These are phyloP conservation scores for Mamestra brassicae DNA, from an alignment of 2,888 invertebrate species.

Conservation along the genomic window DNA sequence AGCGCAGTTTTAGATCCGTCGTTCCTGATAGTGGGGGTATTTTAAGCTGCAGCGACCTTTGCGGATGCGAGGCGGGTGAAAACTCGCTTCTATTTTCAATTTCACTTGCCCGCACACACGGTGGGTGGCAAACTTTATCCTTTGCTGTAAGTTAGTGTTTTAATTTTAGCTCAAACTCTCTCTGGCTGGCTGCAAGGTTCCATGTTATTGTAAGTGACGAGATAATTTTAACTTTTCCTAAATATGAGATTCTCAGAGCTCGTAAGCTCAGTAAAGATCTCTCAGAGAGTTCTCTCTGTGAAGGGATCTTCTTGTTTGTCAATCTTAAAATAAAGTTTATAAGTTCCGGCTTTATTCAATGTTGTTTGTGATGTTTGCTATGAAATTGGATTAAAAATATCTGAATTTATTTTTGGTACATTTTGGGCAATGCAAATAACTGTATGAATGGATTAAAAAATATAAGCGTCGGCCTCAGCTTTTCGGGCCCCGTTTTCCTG, in stretches of 20 bases:
- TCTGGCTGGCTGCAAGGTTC: constrained; percentile 38
- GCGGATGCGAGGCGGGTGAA: constrained; percentile 33
- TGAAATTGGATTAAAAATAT: constrained; percentile 16
- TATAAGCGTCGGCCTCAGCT: constrained; percentile 56
- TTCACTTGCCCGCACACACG: constrained; percentile 22
- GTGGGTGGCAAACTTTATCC: constrained; percentile 64
- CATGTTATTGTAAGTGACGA: constrained; percentile 57
- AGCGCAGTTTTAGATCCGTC: not conserved
- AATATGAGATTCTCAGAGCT: constrained; percentile 54
- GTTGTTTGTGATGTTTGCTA: constrained; percentile 7
- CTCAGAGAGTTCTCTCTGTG: too few species aligned
- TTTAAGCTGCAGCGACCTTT: constrained; percentile 57
- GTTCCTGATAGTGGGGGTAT: constrained; percentile 35
- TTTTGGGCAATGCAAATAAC: constrained; percentile 27
- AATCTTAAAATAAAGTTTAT: constrained; percentile 40
- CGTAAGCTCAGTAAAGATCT: constrained; percentile 33
- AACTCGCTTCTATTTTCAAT: constrained; percentile 52
- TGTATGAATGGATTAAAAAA: constrained; percentile 59
- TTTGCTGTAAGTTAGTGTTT: constrained; percentile 60
- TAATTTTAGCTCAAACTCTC: constrained; percentile 62
- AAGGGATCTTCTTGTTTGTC: constrained; percentile 35
- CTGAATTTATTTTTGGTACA: constrained; percentile 8
- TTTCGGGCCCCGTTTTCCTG: constrained; percentile 72
- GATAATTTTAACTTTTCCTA: constrained; percentile 55
- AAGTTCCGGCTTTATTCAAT: constrained; percentile 27